Base-by-base conservation (phyloP, 1,140 invertebrate species). In the Tachypleus tridentatus region DNA sequence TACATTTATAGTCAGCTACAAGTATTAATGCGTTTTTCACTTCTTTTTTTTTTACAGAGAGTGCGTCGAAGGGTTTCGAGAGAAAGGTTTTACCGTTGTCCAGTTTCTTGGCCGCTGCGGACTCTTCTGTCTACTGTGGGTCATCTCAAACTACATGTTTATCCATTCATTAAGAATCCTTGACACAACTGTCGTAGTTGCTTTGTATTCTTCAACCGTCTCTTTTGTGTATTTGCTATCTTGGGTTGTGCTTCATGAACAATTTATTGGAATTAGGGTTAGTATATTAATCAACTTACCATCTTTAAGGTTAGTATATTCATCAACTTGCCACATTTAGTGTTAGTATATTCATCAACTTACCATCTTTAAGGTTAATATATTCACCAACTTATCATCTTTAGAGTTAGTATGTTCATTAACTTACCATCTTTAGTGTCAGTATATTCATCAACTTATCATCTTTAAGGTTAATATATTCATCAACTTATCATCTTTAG, bases 181-280 rank as follows among this genome's bases (percentile, higher is more conserved):
- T 3, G 81, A 90, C 62, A 88, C 91, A 3, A 96, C 92, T 0
- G 93, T 94, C 74, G 91, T 92, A 4, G 87, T 95, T 80, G 88
- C 91, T 2, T 78, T 97, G 8, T 96, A 93, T 73, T 89, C 93
- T 9, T 93, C 92, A 11, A 94, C 93, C 70, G 91, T 94, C 4
- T 88, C 89, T 6, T 93, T 91, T 74, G 89, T 93, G 63, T 97
- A 97, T 76, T 80, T 97, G 7, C 80, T 97, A 4, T 95, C 92
- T 1, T 97, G 93, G 93, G 93, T 96, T 61, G 91, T 97, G 71
- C 80, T 96, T 56, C 93, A 96, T 74, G 90, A 97, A 74, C 91
- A 97, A 75, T 97, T 97, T 78, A 92, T 97, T 64, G 93, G 93
- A 58, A 87, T 96, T n/a, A 81, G 93, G 80, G 93, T 97, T 79